Evolutionary conservation across 2,797 vertebrate genomes (phyloP).

Genomic region (Nyctibius grandis): DNA sequence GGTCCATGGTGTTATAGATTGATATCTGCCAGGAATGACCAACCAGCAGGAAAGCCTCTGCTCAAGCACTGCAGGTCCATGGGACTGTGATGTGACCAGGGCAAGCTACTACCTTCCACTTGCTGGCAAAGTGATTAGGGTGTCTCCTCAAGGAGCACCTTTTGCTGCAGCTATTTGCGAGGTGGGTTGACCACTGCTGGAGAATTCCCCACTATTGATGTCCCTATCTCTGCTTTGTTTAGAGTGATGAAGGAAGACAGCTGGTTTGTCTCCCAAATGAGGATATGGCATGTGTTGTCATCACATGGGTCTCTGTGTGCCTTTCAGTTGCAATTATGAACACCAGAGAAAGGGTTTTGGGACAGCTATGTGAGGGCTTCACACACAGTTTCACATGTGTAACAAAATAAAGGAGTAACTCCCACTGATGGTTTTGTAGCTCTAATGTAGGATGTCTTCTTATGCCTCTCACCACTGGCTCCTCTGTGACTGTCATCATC

Average conservation of each 20-base stretch:
- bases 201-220: neutral
- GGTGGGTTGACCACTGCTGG: neutral
- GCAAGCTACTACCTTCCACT: neutral
- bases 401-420: neutral
- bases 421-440: neutral
- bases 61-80: neutral
- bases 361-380: neutral
- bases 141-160: neutral
- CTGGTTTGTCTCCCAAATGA: neutral
- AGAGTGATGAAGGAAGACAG: neutral
- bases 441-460: neutral
- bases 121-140: neutral
- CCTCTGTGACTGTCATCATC: neutral
- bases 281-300: neutral
- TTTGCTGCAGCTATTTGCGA: neutral
- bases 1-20: neutral
- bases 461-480: neutral
- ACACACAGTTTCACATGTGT: neutral
- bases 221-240: neutral
- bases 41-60: neutral
- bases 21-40: neutral
- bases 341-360: neutral
- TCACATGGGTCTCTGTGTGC: neutral
- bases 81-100: neutral
- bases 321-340: neutral